Evolutionary conservation across 2,888 invertebrate species (phyloP).

Genomic region (Coleophora flavipennella): DNA sequence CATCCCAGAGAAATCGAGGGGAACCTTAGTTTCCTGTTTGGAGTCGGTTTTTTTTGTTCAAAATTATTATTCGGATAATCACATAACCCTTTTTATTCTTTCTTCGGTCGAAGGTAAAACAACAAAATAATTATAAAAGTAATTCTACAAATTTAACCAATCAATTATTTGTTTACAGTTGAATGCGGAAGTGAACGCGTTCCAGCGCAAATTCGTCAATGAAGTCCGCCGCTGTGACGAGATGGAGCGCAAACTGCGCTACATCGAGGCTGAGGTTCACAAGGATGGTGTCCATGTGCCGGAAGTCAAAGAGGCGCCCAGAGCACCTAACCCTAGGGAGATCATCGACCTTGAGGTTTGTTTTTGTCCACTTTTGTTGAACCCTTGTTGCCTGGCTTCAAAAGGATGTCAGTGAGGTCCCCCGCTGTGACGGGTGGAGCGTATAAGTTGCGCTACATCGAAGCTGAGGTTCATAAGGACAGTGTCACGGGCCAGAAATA

Average conservation of each 20-base stretch:
- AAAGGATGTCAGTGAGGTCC: conserved; percentile 84
- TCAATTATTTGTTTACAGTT: conserved; percentile 70
- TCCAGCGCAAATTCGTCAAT: conserved; percentile 93
- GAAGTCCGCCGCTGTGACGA: conserved; percentile 94
- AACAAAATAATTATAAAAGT: too few relatives aligned
- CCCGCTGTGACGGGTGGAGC: conserved; percentile 95
- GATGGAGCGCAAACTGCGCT: conserved; percentile 90
- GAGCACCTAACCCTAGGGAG: conserved; percentile 85
- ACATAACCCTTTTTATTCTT: too few relatives aligned
- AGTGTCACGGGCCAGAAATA: conserved; percentile 84
- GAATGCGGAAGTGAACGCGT: conserved; percentile 88
- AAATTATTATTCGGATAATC: too few relatives aligned
- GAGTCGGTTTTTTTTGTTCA: too few relatives aligned
- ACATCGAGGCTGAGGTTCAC: conserved; percentile 88
- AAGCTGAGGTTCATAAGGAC: conserved; percentile 89
- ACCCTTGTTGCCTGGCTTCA: too few relatives aligned
- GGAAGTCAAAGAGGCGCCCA: conserved; percentile 81
- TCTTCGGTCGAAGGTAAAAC: too few relatives aligned
- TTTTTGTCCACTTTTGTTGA: too few relatives aligned
- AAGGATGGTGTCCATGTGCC: conserved; percentile 87
- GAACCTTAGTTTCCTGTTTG: too few relatives aligned
- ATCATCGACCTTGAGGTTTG: conserved; percentile 90
- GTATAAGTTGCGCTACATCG: conserved; percentile 87
- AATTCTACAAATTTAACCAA: not conserved
- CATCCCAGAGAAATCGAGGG: too few relatives aligned